phyloP scores from a whole-genome alignment of 2,113 vertebrate species.

The Rhea pennata region DNA sequence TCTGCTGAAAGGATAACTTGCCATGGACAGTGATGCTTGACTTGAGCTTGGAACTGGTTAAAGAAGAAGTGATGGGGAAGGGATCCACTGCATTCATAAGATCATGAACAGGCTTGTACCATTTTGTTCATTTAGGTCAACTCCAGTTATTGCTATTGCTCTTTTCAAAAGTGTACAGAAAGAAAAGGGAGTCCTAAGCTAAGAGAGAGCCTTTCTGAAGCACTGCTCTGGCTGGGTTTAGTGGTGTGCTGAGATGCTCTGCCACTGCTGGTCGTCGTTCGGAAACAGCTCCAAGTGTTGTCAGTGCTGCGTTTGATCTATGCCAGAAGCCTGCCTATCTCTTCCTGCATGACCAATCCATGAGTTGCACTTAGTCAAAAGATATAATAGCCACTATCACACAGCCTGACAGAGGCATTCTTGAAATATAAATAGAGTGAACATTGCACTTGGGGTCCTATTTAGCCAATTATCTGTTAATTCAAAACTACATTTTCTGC shows the following conservation, averaged over 20 bases:
- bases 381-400: neutral
- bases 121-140: neutral
- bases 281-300: neutral
- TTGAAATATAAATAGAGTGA: neutral
- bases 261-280: neutral
- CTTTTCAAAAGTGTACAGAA: neutral
- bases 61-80: neutral
- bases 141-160: neutral
- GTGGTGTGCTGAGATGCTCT: neutral
- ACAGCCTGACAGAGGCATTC: neutral
- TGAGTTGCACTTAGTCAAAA: neutral
- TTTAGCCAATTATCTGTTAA: neutral
- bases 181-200: neutral
- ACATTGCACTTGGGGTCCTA: neutral
- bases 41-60: neutral
- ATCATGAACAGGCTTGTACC: neutral
- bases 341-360: neutral
- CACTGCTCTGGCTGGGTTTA: accelerated
- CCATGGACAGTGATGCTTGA: neutral
- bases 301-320: neutral
- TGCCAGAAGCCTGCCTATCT: neutral
- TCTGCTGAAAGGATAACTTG: neutral
- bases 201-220: neutral
- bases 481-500: neutral
- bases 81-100: neutral